A percentile compares a stretch with the other conserved stretches of the same genome.
phyloP scores from a whole-genome alignment of 2,888 invertebrate genomes.

The Apotomis turbidana region DNA sequence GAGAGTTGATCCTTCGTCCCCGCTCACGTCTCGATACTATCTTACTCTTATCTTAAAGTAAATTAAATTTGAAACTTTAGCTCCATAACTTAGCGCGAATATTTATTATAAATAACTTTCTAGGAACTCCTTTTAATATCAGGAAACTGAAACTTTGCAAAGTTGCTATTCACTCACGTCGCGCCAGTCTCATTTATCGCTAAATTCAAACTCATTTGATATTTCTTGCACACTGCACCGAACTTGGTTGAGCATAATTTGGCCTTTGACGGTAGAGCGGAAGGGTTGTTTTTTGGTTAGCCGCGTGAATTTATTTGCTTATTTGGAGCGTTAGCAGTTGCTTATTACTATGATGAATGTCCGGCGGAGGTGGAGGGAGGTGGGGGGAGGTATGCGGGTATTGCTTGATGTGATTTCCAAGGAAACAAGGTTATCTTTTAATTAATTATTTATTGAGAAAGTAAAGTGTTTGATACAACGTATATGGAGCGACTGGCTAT shows the following conservation, averaged over 20 bases:
- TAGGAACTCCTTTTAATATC: constrained; percentile 17
- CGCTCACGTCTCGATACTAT: background rate
- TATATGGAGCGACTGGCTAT: too few relatives aligned
- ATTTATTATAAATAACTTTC: constrained; percentile 20
- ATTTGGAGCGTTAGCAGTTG: constrained; percentile 13
- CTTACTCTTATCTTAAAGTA: background rate
- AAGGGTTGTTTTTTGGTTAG: constrained; percentile 17
- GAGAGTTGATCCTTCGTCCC: background rate
- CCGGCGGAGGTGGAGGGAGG: background rate
- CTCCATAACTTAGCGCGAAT: constrained; percentile 1
- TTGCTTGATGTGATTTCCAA: too few relatives aligned
- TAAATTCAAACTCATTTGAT: constrained; percentile 23
- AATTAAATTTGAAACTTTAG: constrained; percentile 1
- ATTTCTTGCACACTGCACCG: background rate
- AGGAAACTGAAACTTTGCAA: constrained; percentile 5
- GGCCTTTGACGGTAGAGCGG: background rate
- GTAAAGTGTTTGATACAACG: too few relatives aligned
- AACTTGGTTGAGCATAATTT: background rate
- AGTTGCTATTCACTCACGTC: constrained; percentile 7
- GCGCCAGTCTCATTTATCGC: constrained; percentile 7
- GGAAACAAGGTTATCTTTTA: too few relatives aligned
- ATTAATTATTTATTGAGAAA: too few relatives aligned
- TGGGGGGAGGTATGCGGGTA: too few relatives aligned
- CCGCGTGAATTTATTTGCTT: constrained; percentile 16
- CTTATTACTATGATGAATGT: constrained; percentile 25